A percentile compares a stretch with the other conserved stretches of the same genome.
phyloP scores from a whole-genome alignment of 2,797 vertebrate species.

The Xiphorhynchus erythropygius region DNA sequence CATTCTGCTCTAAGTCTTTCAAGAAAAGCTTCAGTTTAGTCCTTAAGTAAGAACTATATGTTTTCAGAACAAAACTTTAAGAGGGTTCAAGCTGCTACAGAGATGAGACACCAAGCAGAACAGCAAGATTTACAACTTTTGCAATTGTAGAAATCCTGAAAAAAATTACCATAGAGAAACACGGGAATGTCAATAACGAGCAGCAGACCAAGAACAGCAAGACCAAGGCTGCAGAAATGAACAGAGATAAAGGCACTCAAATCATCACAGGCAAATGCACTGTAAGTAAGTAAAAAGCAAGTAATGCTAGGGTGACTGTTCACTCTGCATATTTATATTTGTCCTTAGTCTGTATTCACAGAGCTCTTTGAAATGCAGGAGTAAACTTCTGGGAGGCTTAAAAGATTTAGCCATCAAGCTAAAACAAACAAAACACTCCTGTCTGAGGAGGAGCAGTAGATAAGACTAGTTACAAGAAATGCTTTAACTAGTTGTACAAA shows the following conservation, averaged over 20 bases:
- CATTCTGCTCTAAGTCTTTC: not conserved
- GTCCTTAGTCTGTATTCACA: not conserved
- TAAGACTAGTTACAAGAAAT: not conserved
- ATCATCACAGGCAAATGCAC: not conserved
- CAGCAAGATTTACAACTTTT: not conserved
- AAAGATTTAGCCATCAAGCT: constrained; percentile 3
- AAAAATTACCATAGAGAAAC: not conserved
- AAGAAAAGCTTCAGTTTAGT: not conserved
- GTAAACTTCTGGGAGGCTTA: constrained; percentile 24
- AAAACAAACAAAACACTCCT: constrained; percentile 18
- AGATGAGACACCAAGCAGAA: not conserved
- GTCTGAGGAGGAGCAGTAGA: not conserved
- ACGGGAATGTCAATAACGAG: not conserved
- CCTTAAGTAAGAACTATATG: not conserved
- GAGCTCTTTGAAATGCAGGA: constrained; percentile 3
- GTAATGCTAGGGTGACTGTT: not conserved
- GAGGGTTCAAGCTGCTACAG: not conserved
- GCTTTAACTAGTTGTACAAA: not conserved
- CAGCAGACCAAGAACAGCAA: not conserved
- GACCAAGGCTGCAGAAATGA: not conserved
- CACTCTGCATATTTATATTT: not conserved
- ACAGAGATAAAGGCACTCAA: not conserved
- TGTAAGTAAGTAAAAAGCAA: not conserved
- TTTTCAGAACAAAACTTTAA: not conserved
- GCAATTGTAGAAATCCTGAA: not conserved